Percentiles rank a stretch among this genome's conserved stretches.
These are phyloP conservation scores for Brachyptera risi DNA, from an alignment of 2,888 invertebrate species.

Conservation along the genomic window DNA sequence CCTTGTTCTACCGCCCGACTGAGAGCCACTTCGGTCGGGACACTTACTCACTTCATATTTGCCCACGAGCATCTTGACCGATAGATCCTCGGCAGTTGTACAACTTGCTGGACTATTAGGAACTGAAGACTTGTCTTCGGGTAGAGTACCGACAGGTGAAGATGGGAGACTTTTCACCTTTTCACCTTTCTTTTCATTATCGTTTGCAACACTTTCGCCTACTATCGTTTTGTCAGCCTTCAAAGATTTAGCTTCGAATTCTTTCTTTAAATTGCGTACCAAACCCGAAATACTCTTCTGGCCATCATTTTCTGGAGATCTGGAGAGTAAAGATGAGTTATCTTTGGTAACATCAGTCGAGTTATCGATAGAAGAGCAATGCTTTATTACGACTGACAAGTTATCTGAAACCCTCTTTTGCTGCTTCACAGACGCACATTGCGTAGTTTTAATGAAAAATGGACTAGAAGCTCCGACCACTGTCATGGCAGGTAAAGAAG, in stretches of 20 bases:
- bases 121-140: slow-evolving; percentile 39
- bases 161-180: slow-evolving; percentile 55
- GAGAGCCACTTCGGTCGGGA: slow-evolving; percentile 31
- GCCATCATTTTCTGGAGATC: slow-evolving; percentile 23
- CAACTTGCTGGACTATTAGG: slow-evolving; percentile 34
- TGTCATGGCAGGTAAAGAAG: slow-evolving; percentile 21
- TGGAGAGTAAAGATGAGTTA: slow-evolving; percentile 21
- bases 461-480: slow-evolving; percentile 43
- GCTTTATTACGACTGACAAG: slow-evolving; percentile 42
- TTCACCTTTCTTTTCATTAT: slow-evolving; percentile 29
- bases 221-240: slow-evolving; percentile 11
- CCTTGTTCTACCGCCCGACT: slow-evolving; percentile 33
- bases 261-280: slow-evolving; percentile 81
- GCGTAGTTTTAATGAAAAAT: slow-evolving; percentile 47
- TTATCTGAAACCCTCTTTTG: slow-evolving; percentile 52
- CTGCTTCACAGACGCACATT: slow-evolving; percentile 52
- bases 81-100: slow-evolving; percentile 57
- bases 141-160: slow-evolving; percentile 60
- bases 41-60: slow-evolving; percentile 59
- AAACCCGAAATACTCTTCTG: slow-evolving; percentile 57
- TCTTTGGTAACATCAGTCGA: slow-evolving; percentile 38
- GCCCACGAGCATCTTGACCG: slow-evolving; percentile 70
- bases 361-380: slow-evolving; percentile 43
- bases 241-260: slow-evolving; percentile 74
- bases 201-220: slow-evolving; percentile 19